These are phyloP conservation scores for Halcyon smyrnensis DNA, from an alignment of 2,797 vertebrate species.

Conservation along the genomic window DNA sequence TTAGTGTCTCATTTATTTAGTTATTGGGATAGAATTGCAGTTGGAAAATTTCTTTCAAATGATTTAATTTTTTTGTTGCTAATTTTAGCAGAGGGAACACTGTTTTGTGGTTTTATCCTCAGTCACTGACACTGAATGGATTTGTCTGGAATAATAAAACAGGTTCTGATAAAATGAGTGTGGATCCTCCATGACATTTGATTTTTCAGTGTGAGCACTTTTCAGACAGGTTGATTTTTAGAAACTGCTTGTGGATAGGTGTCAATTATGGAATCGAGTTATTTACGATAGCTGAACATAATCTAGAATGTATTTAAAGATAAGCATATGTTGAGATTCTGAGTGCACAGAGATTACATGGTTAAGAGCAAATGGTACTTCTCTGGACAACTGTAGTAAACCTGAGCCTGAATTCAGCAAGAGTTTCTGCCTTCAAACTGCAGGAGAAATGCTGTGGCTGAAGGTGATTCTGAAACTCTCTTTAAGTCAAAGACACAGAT, in stretches of 20 bases:
- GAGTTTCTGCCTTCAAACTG: neutral
- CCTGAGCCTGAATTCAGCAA: neutral
- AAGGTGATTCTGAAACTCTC: neutral
- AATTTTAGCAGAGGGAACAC: neutral
- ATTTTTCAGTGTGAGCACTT: neutral
- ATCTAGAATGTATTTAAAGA: neutral
- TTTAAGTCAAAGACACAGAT: neutral
- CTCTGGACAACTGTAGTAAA: neutral
- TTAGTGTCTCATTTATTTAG: neutral
- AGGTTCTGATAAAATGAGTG: neutral
- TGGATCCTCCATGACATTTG: neutral
- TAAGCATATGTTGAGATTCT: neutral
- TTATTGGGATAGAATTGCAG: neutral
- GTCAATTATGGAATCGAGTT: neutral
- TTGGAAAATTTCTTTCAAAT: neutral
- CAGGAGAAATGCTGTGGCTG: neutral
- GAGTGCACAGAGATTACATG: neutral
- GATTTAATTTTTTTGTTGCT: neutral
- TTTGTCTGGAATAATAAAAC: neutral
- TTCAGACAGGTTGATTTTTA: neutral
- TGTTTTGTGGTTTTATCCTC: neutral
- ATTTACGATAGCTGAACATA: neutral
- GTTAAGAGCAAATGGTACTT: neutral
- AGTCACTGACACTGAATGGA: neutral
- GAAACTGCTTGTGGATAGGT: neutral